Conservation (phyloP, 2,888 invertebrate genomes). For the Folsomia candida region DNA sequence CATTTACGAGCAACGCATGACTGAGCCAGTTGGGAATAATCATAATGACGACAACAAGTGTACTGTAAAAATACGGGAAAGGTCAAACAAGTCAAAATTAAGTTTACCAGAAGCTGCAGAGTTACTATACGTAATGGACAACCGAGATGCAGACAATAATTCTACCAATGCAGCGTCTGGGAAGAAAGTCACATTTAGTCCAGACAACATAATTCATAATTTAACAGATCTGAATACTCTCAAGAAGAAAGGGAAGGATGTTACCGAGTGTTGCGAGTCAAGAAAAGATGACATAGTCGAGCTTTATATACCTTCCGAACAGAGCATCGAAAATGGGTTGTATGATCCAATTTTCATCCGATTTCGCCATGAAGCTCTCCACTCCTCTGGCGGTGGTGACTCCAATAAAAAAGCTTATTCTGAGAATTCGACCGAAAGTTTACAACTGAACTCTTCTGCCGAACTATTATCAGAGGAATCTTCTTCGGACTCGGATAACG, state of each 20-base stretch:
- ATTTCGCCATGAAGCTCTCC: constrained; percentile 29
- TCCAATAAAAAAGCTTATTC: background rate
- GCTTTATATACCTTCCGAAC: constrained; percentile 27
- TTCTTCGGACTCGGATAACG: constrained; percentile 5
- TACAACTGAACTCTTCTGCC: no score
- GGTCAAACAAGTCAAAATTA: background rate
- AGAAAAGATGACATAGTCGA: background rate
- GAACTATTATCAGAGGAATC: no score
- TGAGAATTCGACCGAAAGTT: no score
- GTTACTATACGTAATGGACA: background rate
- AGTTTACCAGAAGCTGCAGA: constrained; percentile 7
- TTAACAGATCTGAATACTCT: constrained; percentile 19
- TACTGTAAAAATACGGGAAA: background rate
- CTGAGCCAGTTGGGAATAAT: background rate
- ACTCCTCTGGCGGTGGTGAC: background rate
- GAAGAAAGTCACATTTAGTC: constrained; percentile 32
- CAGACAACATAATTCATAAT: constrained; percentile 37
- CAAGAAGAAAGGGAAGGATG: constrained; percentile 25
- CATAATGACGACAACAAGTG: background rate
- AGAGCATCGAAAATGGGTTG: constrained; percentile 23
- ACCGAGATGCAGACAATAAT: background rate
- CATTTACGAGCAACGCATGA: background rate
- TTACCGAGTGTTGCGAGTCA: background rate
- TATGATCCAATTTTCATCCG: constrained; percentile 40
- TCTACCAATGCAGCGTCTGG: background rate